phyloP scores from a whole-genome alignment of 37 sponge, comb jelly and placozoan species.

The Eunapius fragilis region DNA sequence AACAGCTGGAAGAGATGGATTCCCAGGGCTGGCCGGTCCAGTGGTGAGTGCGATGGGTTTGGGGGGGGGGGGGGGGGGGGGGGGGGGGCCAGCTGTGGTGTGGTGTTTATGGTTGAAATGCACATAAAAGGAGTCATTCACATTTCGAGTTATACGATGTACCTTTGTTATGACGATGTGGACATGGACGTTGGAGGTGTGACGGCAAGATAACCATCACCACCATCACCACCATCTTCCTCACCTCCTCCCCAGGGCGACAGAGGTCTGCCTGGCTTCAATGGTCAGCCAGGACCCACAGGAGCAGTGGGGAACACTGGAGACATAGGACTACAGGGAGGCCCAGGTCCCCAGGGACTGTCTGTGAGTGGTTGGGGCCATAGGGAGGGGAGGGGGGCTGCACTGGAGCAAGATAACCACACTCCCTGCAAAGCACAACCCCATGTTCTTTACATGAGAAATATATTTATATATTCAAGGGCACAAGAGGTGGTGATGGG shows the following conservation, averaged over 20 bases:
- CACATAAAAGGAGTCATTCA: too few species aligned
- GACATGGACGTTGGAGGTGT: too few species aligned
- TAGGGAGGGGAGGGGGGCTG: too few species aligned
- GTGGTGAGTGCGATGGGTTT: not conserved
- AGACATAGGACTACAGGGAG: not conserved
- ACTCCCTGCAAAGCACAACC: not conserved
- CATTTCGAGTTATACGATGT: too few species aligned
- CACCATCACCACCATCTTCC: too few species aligned
- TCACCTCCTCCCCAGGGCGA: too few species aligned
- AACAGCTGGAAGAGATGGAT: not conserved
- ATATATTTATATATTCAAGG: too few species aligned
- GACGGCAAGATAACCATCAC: too few species aligned
- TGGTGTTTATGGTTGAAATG: not conserved
- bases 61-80: not conserved
- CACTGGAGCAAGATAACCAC: not conserved
- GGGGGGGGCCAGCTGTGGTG: not conserved
- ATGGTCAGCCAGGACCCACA: conserved; percentile 23
- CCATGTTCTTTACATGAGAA: too few species aligned
- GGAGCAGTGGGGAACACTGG: conserved; percentile 38
- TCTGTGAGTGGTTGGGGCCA: conserved; percentile 13
- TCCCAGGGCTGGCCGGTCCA: not conserved
- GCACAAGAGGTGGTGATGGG: conserved; percentile 38
- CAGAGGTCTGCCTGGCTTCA: conserved; percentile 7
- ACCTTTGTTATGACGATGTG: too few species aligned
- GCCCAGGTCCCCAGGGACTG: conserved; percentile 15